Evolutionary conservation across 2,888 invertebrate genomes (phyloP).

Genomic region (Ametastegia equiseti): DNA sequence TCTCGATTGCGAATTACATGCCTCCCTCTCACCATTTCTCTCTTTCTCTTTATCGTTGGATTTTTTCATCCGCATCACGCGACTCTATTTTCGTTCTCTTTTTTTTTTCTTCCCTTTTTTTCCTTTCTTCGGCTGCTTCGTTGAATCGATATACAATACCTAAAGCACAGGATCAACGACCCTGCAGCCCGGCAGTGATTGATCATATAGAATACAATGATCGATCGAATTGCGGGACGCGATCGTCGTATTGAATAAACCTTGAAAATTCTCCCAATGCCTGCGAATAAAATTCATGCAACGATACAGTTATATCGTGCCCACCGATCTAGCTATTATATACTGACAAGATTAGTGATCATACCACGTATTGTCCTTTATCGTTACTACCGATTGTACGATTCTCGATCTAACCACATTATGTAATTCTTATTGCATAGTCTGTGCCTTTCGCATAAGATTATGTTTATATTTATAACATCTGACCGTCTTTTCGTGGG

Average conservation of each 20-base stretch:
- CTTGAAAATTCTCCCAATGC: background rate
- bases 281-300: background rate
- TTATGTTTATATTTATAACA: background rate
- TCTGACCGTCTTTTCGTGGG: background rate
- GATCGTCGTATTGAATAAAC: background rate
- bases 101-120: background rate
- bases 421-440: too few relatives aligned
- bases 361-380: background rate
- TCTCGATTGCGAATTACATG: background rate
- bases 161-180: constrained; percentile 10
- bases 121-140: background rate
- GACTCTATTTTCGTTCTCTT: background rate
- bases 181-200: background rate
- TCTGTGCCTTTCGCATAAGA: background rate
- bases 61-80: background rate
- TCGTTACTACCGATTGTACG: background rate
- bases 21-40: background rate
- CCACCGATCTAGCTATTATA: background rate
- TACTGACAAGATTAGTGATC: background rate
- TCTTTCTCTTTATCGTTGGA: background rate
- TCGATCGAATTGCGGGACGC: background rate
- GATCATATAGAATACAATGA: constrained; percentile 1
- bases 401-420: background rate
- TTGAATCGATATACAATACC: background rate
- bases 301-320: too few relatives aligned